Base-by-base conservation (phyloP, 2,888 invertebrate species). In the Horisme vitalbata region DNA sequence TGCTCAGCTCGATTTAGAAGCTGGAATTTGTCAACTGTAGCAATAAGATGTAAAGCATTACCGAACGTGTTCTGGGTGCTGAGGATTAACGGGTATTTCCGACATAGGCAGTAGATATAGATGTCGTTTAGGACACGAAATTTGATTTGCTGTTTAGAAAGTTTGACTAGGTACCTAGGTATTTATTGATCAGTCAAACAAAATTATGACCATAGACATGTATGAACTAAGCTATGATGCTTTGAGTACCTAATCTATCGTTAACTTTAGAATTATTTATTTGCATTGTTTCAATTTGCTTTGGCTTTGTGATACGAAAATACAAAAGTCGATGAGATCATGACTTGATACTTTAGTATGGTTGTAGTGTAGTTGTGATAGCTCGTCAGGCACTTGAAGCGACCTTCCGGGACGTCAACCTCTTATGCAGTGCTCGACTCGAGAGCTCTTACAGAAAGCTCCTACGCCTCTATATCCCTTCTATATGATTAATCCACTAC, bases 401-500 rank as follows among this genome's bases (percentile, higher is more conserved):
- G 61, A 64, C 65, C 60, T 63, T 59, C 62, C 59, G 68, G 63
- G 62, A 66, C 74, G 71, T 75, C 77, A 76, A 74, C 70, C 77
- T 71, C 76, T 77, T 65, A 61, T 57, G 59, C 58, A 48, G 52
- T 61, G 65, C 82, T 82, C 63, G 56, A 78, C 63, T 77, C 65
- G 57, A 85, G 83, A 59, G 73, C 74, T 55, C 85, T 83, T 63
- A 70, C 75, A 76, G 71, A 75, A 73, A 78, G 75, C 75, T 71
- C 72, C 77, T 73, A 78, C 68, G 71, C 76, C 70, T 75, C 73
- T 74, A 69, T 67, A 71, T 67, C 69, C 66, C 69, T 72, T 65
- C 63, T 59, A 71, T 68, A 72, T 77, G 71, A 78, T 76, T 81
- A 77, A 52, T 51, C 63, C 61, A 67, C 68, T 68, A 71, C 61